Percentiles rank a stretch among this genome's conserved stretches.
phyloP scores from a whole-genome alignment of 2,888 invertebrate species.

The Drosophila macrospina region DNA sequence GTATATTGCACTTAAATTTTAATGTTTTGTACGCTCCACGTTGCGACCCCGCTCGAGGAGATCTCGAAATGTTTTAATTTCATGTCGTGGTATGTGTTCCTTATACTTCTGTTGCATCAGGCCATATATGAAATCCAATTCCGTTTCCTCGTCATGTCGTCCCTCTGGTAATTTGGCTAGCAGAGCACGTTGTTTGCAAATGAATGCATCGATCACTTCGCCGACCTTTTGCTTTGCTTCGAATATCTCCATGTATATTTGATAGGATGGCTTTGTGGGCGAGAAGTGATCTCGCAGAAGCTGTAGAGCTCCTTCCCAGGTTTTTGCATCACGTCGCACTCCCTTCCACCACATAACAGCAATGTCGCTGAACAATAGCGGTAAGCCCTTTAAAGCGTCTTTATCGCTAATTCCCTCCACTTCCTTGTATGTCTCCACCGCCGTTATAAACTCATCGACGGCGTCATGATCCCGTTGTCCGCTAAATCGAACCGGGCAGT shows the following conservation, averaged over 20 bases:
- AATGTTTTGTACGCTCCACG: constrained; percentile 70
- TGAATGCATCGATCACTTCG: constrained; percentile 76
- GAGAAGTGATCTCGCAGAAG: constrained; percentile 82
- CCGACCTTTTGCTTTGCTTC: constrained; percentile 63
- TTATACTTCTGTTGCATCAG: constrained; percentile 77
- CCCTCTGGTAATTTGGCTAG: constrained; percentile 82
- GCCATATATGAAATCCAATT: constrained; percentile 82
- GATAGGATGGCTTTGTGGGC: constrained; percentile 82
- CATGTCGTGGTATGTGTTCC: constrained; percentile 77
- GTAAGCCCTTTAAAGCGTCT: constrained; percentile 81
- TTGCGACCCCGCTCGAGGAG: constrained; percentile 78
- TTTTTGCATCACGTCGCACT: constrained; percentile 79
- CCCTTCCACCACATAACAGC: constrained; percentile 83
- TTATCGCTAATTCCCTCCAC: constrained; percentile 80
- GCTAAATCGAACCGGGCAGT: constrained; percentile 73
- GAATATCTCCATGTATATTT: constrained; percentile 82
- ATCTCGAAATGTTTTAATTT: constrained; percentile 78
- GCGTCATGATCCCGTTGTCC: constrained; percentile 83
- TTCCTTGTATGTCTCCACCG: constrained; percentile 82
- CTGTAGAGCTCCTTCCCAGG: constrained; percentile 77
- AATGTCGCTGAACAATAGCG: constrained; percentile 74
- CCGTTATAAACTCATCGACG: constrained; percentile 82
- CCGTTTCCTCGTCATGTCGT: constrained; percentile 81
- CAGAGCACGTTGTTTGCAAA: constrained; percentile 82
- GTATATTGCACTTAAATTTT: background rate